Conservation (phyloP, 2,113 vertebrate species). For the Caretta caretta region DNA sequence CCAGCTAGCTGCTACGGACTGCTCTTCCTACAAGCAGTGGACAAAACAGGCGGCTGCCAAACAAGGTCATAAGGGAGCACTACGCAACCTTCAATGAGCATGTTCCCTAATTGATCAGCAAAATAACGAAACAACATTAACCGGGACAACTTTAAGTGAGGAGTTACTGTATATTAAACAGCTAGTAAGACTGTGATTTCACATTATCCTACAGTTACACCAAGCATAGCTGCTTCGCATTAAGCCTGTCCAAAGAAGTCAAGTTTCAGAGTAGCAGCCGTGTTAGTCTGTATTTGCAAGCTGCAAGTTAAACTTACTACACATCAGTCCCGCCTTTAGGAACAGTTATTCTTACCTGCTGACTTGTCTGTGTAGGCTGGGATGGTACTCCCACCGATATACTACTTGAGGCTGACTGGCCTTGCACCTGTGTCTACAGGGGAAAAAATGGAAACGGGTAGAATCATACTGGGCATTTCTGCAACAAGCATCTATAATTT, state of each 20-base stretch:
- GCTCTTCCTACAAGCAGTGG: no score
- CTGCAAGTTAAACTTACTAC: background rate
- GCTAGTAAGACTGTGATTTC: background rate
- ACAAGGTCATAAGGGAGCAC: no score
- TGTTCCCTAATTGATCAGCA: no score
- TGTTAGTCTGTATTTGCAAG: background rate
- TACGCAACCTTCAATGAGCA: no score
- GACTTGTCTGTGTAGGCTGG: slow-evolving; percentile 77
- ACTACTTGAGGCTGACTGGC: slow-evolving; percentile 75
- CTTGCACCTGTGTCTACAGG: slow-evolving; percentile 77
- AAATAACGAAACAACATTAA: no score
- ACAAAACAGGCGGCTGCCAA: no score
- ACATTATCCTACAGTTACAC: no score
- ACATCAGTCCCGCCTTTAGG: background rate
- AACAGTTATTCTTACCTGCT: slow-evolving; percentile 73
- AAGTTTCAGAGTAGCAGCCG: background rate
- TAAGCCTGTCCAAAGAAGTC: background rate
- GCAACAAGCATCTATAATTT: slow-evolving; percentile 48
- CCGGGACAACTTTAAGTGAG: no score
- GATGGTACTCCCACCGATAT: slow-evolving; percentile 64
- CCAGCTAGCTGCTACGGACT: no score
- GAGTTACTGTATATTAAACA: background rate
- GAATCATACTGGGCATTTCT: slow-evolving; percentile 61
- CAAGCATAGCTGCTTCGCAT: background rate
- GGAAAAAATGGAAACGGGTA: background rate